Conservation (phyloP, 2,113 vertebrate genomes). For the Cranoglanis bouderius region DNA sequence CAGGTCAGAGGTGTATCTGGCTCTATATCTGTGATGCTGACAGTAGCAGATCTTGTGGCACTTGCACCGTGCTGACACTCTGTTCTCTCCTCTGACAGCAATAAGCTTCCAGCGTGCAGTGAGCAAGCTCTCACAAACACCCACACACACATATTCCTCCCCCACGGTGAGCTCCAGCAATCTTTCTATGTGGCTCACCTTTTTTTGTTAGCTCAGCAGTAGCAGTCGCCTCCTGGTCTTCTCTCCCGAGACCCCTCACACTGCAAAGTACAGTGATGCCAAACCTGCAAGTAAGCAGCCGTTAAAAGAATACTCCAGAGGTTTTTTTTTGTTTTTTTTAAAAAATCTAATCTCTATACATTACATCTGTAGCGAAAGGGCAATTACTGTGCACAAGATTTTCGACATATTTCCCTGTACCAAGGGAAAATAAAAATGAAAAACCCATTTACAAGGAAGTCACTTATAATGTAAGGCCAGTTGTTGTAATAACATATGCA, state of each 20-base stretch:
- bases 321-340: background rate
- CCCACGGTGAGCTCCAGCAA: slow-evolving; percentile 11
- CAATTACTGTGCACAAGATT: background rate
- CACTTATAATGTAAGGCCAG: background rate
- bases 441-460: background rate
- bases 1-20: slow-evolving; percentile 5
- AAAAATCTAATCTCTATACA: background rate
- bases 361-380: background rate
- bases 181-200: slow-evolving; percentile 39
- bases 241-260: slow-evolving; percentile 42
- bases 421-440: background rate
- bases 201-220: slow-evolving; percentile 56
- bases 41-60: slow-evolving; percentile 11
- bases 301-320: slow-evolving; percentile 15
- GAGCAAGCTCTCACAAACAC: background rate
- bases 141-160: slow-evolving; percentile 1
- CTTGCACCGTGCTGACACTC: slow-evolving; percentile 13
- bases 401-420: background rate
- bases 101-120: slow-evolving; percentile 13
- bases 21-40: slow-evolving; percentile 25
- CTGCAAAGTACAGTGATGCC: slow-evolving; percentile 31
- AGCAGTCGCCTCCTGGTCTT: slow-evolving; percentile 27
- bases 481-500: background rate
- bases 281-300: slow-evolving; percentile 48
- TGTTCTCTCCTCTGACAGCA: slow-evolving; percentile 21